These are phyloP conservation scores for Apaloderma vittatum DNA, from an alignment of 2,113 vertebrate genomes.

Conservation along the genomic window DNA sequence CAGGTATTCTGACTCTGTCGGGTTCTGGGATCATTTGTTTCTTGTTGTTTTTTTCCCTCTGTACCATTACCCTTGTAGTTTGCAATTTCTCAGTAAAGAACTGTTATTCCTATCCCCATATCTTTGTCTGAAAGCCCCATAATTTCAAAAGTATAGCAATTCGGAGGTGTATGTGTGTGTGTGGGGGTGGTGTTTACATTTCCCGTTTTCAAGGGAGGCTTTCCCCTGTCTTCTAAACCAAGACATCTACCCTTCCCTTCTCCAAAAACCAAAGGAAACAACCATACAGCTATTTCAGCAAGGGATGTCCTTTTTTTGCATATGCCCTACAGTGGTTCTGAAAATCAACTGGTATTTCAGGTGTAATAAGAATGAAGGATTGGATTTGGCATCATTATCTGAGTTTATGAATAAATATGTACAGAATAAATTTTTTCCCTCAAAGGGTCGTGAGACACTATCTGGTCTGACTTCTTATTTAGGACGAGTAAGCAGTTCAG, in stretches of 20 bases:
- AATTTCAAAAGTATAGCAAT: too few species aligned
- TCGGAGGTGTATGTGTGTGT: too few species aligned
- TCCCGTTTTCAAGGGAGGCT: too few species aligned
- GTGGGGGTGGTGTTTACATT: too few species aligned
- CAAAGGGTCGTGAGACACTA: slow-evolving; percentile 21
- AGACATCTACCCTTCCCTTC: background rate
- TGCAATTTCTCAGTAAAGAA: too few species aligned
- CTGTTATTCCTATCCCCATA: too few species aligned
- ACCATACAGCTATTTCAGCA: background rate
- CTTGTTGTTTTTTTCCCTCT: too few species aligned
- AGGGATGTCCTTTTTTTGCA: background rate
- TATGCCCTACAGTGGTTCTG: background rate
- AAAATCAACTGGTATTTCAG: background rate
- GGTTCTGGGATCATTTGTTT: too few species aligned
- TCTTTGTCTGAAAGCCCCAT: too few species aligned
- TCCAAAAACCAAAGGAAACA: background rate
- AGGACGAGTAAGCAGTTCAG: slow-evolving; percentile 22
- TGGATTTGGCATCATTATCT: background rate
- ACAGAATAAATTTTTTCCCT: background rate
- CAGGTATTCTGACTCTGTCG: too few species aligned
- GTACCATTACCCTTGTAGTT: too few species aligned
- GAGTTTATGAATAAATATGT: slow-evolving; percentile 44
- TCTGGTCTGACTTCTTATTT: slow-evolving; percentile 32
- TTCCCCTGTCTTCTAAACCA: too few species aligned
- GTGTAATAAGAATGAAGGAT: background rate